phyloP scores from a whole-genome alignment of 2,113 vertebrate species.

The Chascanopsetta lugubris region DNA sequence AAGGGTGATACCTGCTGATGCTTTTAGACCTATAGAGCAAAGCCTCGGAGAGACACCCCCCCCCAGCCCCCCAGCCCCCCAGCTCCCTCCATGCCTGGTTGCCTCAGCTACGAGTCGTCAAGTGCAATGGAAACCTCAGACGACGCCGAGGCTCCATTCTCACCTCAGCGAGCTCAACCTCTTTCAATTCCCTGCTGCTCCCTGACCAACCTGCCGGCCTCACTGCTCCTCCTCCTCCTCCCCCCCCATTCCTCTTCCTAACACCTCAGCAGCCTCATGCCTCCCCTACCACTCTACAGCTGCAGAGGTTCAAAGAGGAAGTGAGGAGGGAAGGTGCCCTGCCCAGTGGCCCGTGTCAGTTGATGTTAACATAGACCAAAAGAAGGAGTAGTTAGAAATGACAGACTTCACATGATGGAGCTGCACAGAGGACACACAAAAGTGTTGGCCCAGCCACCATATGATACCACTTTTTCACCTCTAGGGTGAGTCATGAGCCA shows the following conservation, averaged over 20 bases:
- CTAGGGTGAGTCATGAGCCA: no score
- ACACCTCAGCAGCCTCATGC: conserved; percentile 35
- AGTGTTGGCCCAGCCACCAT: no score
- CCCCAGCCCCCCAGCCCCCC: conserved; percentile 27
- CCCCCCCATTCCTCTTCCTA: conserved; percentile 39
- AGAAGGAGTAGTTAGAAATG: no score
- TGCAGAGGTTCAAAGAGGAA: conserved; percentile 36
- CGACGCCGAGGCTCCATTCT: conserved; percentile 54
- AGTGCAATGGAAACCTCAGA: conserved; percentile 74
- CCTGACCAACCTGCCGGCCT: conserved; percentile 33
- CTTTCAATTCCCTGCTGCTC: conserved; percentile 68
- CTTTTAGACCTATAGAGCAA: conserved; percentile 28
- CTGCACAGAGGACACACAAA: no score
- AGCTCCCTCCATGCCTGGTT: conserved; percentile 66
- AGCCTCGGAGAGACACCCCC: conserved; percentile 39
- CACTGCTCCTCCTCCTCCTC: conserved; percentile 28
- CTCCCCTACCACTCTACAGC: conserved; percentile 37
- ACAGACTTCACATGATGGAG: no score
- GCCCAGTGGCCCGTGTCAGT: conserved; percentile 56
- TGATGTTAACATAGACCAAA: conserved; percentile 53
- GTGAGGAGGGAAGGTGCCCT: conserved; percentile 32
- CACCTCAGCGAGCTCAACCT: conserved; percentile 46
- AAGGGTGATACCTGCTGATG: conserved; percentile 8
- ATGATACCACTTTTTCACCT: no score
- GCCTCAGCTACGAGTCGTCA: conserved; percentile 67